Base-by-base conservation (phyloP, 2,113 vertebrate species). In the Nematolebias whitei region DNA sequence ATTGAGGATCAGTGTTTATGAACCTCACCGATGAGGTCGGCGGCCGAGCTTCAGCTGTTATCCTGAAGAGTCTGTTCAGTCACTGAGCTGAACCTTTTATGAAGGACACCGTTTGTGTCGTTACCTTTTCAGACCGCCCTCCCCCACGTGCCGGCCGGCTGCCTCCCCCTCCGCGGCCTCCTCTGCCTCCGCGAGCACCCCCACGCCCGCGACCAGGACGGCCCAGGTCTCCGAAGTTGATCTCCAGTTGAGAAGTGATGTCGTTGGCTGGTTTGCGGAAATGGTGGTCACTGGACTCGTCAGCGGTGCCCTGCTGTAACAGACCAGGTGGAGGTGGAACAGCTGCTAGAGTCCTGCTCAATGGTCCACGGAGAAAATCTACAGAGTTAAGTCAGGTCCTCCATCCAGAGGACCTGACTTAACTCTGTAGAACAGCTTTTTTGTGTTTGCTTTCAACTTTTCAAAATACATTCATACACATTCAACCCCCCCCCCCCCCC, bases 261-360 rank as follows among this genome's bases (percentile, higher is more conserved):
- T 99, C 98, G 14, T 99, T 99, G 74, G 98, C 97, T 2, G 98
- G 97, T 87, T 98, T 98, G 79, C 98, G 96, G 93, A 99, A 97
- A 88, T 99, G 98, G 84, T 99, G 97, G 76, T 99, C 98, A 50
- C 88, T 89, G 0, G 95, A 94, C 69, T 96, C 94, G 47, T 99
- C 98, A 3, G 93, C 85, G 0, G 93, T 88, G 73, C 92, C 91
- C 92, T 94, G 88, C 6, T 41, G 53, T 20, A 14, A 52, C 40
- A 14, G 1, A n/a, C 44, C 41, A 13, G 1, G 48, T 0, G 45
- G 12, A 20, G 11, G 15, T n/a, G n/a, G n/a, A n/a, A n/a, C n/a
- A n/a, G n/a, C n/a, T n/a, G 26, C 1, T 7, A 4, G 26, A 29
- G 26, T 29, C 26, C 26, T 29, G n/a, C n/a, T n/a, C n/a, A n/a